These are phyloP conservation scores for Dreissena rostriformis DNA, from an alignment of 1,140 invertebrate species.

Conservation along the genomic window DNA sequence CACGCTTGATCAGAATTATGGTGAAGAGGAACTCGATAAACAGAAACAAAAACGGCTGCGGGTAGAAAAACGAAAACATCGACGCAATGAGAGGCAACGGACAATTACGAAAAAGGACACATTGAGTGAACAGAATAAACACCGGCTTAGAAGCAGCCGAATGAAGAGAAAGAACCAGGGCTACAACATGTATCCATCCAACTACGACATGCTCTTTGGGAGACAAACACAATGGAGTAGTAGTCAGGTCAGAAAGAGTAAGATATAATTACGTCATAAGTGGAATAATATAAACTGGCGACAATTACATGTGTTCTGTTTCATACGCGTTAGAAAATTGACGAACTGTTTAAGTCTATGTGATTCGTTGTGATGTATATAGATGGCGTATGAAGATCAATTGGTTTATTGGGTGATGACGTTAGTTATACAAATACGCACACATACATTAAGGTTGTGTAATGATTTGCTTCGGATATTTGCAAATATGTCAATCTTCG, in stretches of 20 bases:
- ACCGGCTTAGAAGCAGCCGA: constrained; percentile 33
- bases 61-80: constrained; percentile 39
- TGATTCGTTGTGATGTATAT: no score
- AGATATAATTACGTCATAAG: constrained; percentile 11
- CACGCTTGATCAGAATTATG: background rate
- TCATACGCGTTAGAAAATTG: no score
- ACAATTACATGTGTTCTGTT: no score
- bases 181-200: constrained; percentile 26
- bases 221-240: constrained; percentile 44
- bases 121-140: constrained; percentile 33
- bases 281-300: no score
- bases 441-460: no score
- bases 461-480: no score
- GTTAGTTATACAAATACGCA: no score
- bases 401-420: no score
- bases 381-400: no score
- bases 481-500: no score
- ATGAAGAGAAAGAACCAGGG: constrained; percentile 48
- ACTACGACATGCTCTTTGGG: constrained; percentile 23
- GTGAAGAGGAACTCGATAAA: background rate
- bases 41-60: constrained; percentile 21
- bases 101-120: constrained; percentile 28
- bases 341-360: no score
- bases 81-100: constrained; percentile 41
- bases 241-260: constrained; percentile 48